These are phyloP conservation scores for Stratiolaelaps scimitus DNA, from an alignment of 1,140 invertebrate genomes.

Conservation along the genomic window DNA sequence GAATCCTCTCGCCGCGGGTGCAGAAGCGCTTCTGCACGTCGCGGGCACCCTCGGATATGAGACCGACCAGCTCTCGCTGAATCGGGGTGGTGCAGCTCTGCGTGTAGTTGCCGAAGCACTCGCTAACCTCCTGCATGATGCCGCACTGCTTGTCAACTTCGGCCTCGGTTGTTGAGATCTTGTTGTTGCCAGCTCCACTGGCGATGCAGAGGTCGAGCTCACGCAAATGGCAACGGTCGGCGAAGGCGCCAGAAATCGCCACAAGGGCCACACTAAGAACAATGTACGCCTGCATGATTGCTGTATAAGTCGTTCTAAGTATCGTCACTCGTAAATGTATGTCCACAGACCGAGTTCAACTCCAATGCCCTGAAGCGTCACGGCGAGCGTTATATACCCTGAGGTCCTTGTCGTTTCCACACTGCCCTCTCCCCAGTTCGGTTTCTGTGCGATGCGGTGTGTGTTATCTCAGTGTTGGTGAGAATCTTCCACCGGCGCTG, in stretches of 20 bases:
- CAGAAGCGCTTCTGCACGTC: slow-evolving; percentile 27
- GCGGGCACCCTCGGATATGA: slow-evolving; percentile 4
- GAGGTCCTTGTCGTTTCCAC: neutral
- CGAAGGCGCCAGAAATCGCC: neutral
- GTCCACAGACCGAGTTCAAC: neutral
- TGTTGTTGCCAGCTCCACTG: slow-evolving; percentile 34
- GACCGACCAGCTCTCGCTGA: slow-evolving; percentile 31
- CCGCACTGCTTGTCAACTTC: slow-evolving; percentile 30
- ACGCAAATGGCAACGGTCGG: slow-evolving; percentile 33
- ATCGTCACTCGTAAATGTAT: too few relatives aligned
- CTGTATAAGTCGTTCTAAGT: too few relatives aligned
- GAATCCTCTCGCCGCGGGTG: neutral
- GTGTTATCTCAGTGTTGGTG: neutral
- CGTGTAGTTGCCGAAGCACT: slow-evolving; percentile 35
- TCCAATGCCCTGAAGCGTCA: slow-evolving; percentile 10
- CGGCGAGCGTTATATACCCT: slow-evolving; percentile 5
- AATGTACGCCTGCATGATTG: slow-evolving; percentile 2
- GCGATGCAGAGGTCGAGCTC: slow-evolving; percentile 37
- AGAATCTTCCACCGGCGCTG: neutral
- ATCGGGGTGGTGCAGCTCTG: slow-evolving; percentile 32
- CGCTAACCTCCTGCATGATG: slow-evolving; percentile 35
- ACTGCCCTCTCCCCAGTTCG: slow-evolving; percentile 9
- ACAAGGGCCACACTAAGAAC: neutral
- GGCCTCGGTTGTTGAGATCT: slow-evolving; percentile 30
- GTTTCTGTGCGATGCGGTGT: slow-evolving; percentile 24